phyloP scores from a whole-genome alignment of 2,797 vertebrate species.

The Gallirallus australis region DNA sequence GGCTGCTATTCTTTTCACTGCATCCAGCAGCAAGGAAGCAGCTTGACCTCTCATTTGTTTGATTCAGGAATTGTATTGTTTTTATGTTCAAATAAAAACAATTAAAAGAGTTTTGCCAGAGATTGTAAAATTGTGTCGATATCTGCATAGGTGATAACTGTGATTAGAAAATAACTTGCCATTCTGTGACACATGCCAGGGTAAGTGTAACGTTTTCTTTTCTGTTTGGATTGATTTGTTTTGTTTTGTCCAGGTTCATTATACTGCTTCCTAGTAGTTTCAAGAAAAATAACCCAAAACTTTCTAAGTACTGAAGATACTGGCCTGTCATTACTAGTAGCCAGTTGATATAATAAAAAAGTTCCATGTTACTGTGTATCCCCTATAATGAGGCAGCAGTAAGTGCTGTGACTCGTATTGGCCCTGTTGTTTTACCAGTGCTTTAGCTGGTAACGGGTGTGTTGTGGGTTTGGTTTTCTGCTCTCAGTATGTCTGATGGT shows the following conservation, averaged over 20 bases:
- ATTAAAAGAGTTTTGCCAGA: background rate
- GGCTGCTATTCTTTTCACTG: background rate
- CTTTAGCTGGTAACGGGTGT: background rate
- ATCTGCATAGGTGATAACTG: background rate
- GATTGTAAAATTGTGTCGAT: background rate
- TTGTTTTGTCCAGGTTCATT: background rate
- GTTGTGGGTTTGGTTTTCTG: background rate
- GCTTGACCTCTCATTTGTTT: background rate
- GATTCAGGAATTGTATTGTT: background rate
- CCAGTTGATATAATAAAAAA: rapidly evolving
- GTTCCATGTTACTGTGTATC: background rate
- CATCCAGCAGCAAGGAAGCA: background rate
- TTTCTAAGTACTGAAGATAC: background rate
- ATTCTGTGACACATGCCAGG: background rate
- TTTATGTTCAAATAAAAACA: background rate
- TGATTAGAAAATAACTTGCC: background rate
- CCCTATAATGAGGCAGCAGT: background rate
- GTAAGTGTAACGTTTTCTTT: background rate
- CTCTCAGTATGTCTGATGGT: background rate
- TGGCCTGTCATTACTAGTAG: background rate
- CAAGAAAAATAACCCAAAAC: background rate
- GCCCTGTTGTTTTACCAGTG: background rate
- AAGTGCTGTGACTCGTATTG: background rate
- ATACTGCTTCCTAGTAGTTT: background rate
- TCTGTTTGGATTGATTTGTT: background rate